Base-by-base conservation (phyloP, 2,113 vertebrate species). In the Micromys minutus region DNA sequence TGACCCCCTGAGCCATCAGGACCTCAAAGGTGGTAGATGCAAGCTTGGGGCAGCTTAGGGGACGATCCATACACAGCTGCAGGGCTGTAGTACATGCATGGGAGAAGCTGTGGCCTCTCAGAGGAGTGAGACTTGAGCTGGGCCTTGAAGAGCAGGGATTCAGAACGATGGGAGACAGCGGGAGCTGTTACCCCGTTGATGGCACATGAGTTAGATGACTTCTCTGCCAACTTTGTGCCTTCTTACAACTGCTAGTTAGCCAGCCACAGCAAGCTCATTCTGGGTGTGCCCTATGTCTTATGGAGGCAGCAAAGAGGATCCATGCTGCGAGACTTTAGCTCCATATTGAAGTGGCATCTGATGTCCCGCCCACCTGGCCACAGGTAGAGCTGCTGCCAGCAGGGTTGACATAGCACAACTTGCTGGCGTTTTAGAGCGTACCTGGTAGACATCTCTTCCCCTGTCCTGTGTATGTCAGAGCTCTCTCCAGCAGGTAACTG, bases 171-270 rank as follows among this genome's bases (percentile, higher is more conserved):
- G 47, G 19, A 2, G 24, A 55, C 19, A 47, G 34, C 29, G 1
- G 15, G 3, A 61, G 6, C 24, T 19, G n/a, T 83, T 0, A 10
- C 7, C 50, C 72, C 50, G 1, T 36, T 21, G 0, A 0, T 17
- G 0, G 10, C 13, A 47, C 22, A 17, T 39, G 39, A 7, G 39
- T 45, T 50, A 29, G 36, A 87, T 52, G 2, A 31, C 24, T 69
- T 24, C 89, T 71, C 59, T 76, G 63, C 47, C 85, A 1, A 1
- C 11, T 47, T 39, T 5, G 31, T 19, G 16, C 7, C 13, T 29
- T n/a, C 1, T 47, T 17, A 67, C 19, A 16, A 1, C 69, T 34
- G 16, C 22, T 9, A 0, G 26, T 39, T 36, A 71, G 42, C 55
- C 10, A 1, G 29, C 26, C 0, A 0, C 3, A 34, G 50, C 34